These are phyloP conservation scores for Heliconius melpomene DNA, from an alignment of 1,140 invertebrate genomes.

Conservation along the genomic window DNA sequence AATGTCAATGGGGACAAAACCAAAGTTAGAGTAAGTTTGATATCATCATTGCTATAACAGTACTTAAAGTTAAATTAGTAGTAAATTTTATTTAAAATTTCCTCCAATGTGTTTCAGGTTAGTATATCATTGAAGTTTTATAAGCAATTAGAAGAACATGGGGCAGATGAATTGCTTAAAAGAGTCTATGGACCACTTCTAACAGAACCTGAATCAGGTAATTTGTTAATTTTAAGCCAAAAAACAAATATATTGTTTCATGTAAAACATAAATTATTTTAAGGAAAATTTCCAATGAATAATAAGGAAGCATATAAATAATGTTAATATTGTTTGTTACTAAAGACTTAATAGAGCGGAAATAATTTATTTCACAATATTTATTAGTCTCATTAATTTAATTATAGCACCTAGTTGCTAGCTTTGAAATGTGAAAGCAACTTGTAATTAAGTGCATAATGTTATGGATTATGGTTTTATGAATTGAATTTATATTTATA, in stretches of 20 bases:
- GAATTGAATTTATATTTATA: background rate
- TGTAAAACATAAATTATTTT: background rate
- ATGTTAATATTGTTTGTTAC: background rate
- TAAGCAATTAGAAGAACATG: constrained; percentile 98
- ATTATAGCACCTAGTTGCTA: background rate
- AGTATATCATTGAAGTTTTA: constrained; percentile 99
- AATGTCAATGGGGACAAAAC: constrained; percentile 97
- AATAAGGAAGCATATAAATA: background rate
- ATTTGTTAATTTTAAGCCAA: background rate
- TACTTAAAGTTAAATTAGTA: background rate
- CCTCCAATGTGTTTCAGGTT: constrained; percentile 84
- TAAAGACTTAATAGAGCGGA: background rate
- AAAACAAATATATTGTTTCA: background rate
- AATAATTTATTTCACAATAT: constrained; percentile 11
- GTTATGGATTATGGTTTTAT: no score
- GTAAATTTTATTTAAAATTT: background rate
- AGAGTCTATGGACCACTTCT: constrained; percentile 94
- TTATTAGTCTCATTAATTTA: background rate
- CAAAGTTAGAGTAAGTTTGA: constrained; percentile 93
- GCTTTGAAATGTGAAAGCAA: background rate
- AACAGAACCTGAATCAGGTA: constrained; percentile 92
- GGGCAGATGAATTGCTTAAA: constrained; percentile 97
- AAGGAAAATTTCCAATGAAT: background rate
- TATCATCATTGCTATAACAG: background rate
- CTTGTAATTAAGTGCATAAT: no score